Evolutionary conservation across 2,888 invertebrate genomes (phyloP), one percentile per base, ranked within the genome.

Genomic region (Odontocerum albicorne): DNA sequence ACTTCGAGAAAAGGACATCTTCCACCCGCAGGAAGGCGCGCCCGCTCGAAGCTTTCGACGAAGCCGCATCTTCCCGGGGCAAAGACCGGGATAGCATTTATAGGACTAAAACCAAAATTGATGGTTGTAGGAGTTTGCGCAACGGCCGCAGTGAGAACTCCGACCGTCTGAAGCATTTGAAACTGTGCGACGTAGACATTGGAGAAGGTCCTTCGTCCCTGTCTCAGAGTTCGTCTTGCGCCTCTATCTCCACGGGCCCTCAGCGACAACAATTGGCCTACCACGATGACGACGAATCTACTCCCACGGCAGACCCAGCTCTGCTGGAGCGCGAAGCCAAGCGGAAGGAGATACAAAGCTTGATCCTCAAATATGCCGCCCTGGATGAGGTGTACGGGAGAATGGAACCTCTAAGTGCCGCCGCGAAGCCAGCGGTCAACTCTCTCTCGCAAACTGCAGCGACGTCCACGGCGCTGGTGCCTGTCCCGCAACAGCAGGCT

Each of bases 351-450:
- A 90, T 90, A 56, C 88, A 90, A 69, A 85, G 86, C 64, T 75
- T 92, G 55, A 90, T 91, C 58, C 81, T 87, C 78, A 92, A 91
- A 69, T 92, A 92, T 69, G 86, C 89, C 21, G 88, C 88, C 39
- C 74, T 90, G 62, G 89, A 89, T 64, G 88, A 88, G 65, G 82
- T 82, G 53, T 87, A 86, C 70, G 83, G 78, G 15, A 74, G 81
- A 17, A 73, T 68, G 4, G 74, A 57, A 57, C 60, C 50, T 66
- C 66, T 57, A 62, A 65, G 49, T 62, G 62, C 55, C 49, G 65
- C 31, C 51, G 61, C 55, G 32, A 33, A 13, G 22, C 60, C 51
- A 27, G 31, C 49, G 38, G 20, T 21, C 43, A 31, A 38, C 54
- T 55, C 57, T 36, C 59, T 52, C 65, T 68, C 60, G 64, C 67